Base-by-base conservation (phyloP, 1,140 invertebrate genomes). In the Bombus pyrosoma region DNA sequence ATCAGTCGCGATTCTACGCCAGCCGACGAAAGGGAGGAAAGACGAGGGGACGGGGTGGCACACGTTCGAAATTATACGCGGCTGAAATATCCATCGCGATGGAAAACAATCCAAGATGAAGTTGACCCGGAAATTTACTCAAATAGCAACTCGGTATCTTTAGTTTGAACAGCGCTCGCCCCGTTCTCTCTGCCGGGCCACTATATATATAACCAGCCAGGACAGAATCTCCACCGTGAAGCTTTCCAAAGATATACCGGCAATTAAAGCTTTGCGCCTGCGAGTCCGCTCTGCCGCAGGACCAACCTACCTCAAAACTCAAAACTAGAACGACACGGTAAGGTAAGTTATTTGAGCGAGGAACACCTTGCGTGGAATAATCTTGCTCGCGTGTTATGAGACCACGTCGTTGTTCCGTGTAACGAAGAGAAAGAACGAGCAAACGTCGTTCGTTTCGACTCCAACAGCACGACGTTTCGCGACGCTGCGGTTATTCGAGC, bases 41-140 rank as follows among this genome's bases (percentile, higher is more conserved):
- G 8, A 10, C 18, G 18, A 8, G 22, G 22, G 62, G 34, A 13
- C 6, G 25, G 12, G 39, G 28, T 5, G 71, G 39, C 47, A 39
- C 78, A 47, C 78, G 78, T 41, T 57, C 41, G 57, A 73, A 74
- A 85, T 74, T 80, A 85, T 72, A 80, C 77, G 22, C 39, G 83
- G 53, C 53, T 72, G 76, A 73, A 80, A 73, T 79, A 78, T 79
- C 43, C 83, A n/a, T 22, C n/a, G 57, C 39, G 76, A 80, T 73
- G 68, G 83, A 80, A 85, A 74, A 74, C 78, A 74, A 81, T 74
- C 15, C 57, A 18, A 37, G 37, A 73, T 64, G 78, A 85, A 81
- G 83, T 81, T 85, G 78, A 81, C 83, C 78, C 71, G 79, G 69
- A 85, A 85, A 85, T 85, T 81, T 74, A 81, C 84, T 85, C 84